phyloP scores from a whole-genome alignment of 2,113 vertebrate genomes.

The Nycticebus coucang region DNA sequence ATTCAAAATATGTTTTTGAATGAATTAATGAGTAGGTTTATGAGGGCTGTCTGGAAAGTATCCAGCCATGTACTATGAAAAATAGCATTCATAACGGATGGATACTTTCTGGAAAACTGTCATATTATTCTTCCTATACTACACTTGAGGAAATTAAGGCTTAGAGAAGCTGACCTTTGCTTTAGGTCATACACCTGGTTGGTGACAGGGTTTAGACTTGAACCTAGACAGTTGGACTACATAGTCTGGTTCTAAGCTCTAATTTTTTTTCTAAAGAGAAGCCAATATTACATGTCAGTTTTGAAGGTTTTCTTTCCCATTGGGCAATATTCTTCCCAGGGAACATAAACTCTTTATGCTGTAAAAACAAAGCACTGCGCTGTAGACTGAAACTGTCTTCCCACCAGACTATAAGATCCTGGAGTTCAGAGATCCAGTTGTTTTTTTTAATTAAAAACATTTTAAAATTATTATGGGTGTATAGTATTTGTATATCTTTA shows the following conservation, averaged over 20 bases:
- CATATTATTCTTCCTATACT: background rate
- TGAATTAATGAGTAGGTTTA: background rate
- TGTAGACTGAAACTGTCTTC: background rate
- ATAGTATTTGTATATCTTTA: too few relatives aligned
- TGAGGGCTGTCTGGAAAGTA: too few relatives aligned
- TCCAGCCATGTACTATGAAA: too few relatives aligned
- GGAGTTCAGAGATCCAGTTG: background rate
- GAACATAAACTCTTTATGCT: background rate
- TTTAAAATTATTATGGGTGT: too few relatives aligned
- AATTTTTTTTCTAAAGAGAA: background rate
- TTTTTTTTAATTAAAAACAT: background rate
- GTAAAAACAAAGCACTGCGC: background rate
- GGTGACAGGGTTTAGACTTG: background rate
- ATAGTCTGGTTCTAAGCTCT: background rate
- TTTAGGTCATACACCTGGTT: background rate
- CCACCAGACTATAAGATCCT: background rate
- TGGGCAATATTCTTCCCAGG: background rate
- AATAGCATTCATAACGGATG: too few relatives aligned
- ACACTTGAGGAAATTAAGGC: background rate
- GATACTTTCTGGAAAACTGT: too few relatives aligned
- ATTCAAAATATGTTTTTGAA: background rate
- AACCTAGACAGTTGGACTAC: background rate
- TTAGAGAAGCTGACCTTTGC: background rate
- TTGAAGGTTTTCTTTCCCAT: background rate
- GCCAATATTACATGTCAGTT: background rate